Conservation (phyloP, 2,113 vertebrate genomes). For the Leucopternis melanops region DNA sequence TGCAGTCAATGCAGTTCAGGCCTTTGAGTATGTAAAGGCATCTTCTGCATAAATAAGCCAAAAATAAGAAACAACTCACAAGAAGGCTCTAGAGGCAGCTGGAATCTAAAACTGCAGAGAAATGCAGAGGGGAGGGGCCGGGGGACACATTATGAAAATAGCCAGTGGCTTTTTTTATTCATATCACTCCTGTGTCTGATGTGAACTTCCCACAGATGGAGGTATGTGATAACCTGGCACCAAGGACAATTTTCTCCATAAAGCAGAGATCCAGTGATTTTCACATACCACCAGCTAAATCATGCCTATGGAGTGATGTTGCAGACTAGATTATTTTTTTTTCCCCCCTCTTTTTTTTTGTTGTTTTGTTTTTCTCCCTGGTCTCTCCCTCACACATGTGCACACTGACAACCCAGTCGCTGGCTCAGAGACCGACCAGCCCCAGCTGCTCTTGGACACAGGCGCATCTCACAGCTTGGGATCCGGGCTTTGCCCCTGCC, state of each 20-base stretch:
- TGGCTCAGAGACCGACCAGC: neutral
- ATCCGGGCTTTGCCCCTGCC: neutral
- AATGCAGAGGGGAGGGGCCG: neutral
- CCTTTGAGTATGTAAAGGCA: neutral
- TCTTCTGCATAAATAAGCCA: slow-evolving; percentile 16
- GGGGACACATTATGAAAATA: neutral
- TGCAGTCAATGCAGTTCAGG: neutral
- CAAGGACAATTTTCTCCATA: neutral
- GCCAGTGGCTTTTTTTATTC: neutral
- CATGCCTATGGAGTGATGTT: neutral
- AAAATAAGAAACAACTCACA: neutral
- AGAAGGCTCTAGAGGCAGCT: neutral
- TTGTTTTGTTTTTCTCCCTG: neutral
- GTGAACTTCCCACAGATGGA: neutral
- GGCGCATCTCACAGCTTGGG: neutral
- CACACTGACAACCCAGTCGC: neutral
- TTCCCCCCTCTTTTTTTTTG: neutral
- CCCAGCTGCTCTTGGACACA: slow-evolving; percentile 20
- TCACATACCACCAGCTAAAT: neutral
- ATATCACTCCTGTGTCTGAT: neutral
- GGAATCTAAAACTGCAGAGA: neutral
- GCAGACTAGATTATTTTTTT: neutral
- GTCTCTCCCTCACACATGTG: neutral
- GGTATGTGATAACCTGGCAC: neutral
- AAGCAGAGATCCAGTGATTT: neutral